These are phyloP conservation scores for Acromyrmex heyeri DNA, from an alignment of 1,140 invertebrate species.

Conservation along the genomic window DNA sequence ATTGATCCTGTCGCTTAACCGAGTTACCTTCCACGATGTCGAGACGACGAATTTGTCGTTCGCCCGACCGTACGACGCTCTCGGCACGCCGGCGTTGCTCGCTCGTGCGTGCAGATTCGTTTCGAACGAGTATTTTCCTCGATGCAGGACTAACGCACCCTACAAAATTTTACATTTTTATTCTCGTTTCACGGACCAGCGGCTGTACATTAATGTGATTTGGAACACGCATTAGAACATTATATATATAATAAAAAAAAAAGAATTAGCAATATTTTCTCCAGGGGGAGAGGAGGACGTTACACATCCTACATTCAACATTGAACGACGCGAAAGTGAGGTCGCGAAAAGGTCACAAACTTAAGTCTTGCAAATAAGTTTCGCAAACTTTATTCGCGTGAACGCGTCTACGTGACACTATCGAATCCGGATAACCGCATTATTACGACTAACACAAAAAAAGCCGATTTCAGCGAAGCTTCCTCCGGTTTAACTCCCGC, in stretches of 20 bases:
- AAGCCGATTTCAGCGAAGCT: slow-evolving; percentile 53
- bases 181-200: background rate
- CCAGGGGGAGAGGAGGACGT: no score
- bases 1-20: slow-evolving; percentile 76
- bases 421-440: slow-evolving; percentile 59
- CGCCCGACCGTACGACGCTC: slow-evolving; percentile 44
- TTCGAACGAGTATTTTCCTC: background rate
- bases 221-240: background rate
- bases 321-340: slow-evolving; percentile 1
- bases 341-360: slow-evolving; percentile 7
- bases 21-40: slow-evolving; percentile 60
- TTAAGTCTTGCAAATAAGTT: slow-evolving; percentile 25
- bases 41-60: slow-evolving; percentile 67
- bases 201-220: background rate
- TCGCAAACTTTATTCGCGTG: slow-evolving; percentile 45
- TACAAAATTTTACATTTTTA: slow-evolving; percentile 24
- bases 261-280: background rate
- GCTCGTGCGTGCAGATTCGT: slow-evolving; percentile 28
- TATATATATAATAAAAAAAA: background rate
- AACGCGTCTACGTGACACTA: slow-evolving; percentile 46
- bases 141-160: background rate
- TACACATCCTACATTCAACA: background rate
- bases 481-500: slow-evolving; percentile 51
- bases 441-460: slow-evolving; percentile 55
- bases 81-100: background rate